Percentiles rank a stretch among this genome's conserved stretches.
phyloP scores from a whole-genome alignment of 1,140 invertebrate species.

The Leguminivora glycinivorella region DNA sequence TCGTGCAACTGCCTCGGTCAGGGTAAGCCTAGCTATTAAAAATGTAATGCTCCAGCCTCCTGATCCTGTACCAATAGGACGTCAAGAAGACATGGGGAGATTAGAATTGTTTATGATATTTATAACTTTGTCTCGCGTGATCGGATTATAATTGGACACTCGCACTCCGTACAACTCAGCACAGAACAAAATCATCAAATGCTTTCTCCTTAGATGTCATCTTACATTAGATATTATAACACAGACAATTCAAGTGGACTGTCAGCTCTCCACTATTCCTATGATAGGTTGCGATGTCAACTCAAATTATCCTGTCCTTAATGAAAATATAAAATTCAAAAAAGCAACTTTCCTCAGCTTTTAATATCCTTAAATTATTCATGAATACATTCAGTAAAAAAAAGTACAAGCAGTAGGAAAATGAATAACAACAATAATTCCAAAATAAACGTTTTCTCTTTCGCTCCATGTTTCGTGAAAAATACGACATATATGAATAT shows the following conservation, averaged over 20 bases:
- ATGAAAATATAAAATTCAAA: not conserved
- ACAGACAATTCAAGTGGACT: not conserved
- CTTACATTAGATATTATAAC: not conserved
- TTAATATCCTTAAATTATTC: too few relatives aligned
- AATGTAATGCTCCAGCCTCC: too few relatives aligned
- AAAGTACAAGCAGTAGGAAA: too few relatives aligned
- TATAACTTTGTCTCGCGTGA: too few relatives aligned
- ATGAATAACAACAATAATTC: too few relatives aligned
- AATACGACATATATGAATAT: not conserved
- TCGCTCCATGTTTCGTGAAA: not conserved
- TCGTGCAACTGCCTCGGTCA: too few relatives aligned
- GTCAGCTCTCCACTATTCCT: slow-evolving; percentile 11
- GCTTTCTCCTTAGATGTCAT: not conserved
- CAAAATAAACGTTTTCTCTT: not conserved
- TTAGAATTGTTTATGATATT: too few relatives aligned
- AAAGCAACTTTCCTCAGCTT: not conserved
- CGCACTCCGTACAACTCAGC: not conserved
- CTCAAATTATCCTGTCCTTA: slow-evolving; percentile 3
- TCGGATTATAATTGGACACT: not conserved
- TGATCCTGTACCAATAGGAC: too few relatives aligned
- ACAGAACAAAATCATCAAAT: not conserved
- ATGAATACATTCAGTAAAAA: too few relatives aligned
- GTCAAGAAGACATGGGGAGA: too few relatives aligned
- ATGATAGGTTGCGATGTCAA: not conserved
- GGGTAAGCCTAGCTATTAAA: too few relatives aligned